These are phyloP conservation scores for Eupleurogrammus muticus DNA, from an alignment of 2,797 vertebrate species.

Conservation along the genomic window DNA sequence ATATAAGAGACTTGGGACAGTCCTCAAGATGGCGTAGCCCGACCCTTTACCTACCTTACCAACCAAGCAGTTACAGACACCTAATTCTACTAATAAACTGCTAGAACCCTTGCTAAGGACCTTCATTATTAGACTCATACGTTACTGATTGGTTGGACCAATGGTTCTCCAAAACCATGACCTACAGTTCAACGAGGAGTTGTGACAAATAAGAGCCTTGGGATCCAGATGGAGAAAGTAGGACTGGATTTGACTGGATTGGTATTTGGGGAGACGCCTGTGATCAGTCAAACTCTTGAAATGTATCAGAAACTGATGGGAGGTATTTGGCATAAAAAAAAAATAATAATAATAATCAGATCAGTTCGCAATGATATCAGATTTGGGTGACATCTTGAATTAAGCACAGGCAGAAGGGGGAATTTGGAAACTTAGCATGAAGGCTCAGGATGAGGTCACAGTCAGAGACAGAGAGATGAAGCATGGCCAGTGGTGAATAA, in stretches of 20 bases:
- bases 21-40: no score
- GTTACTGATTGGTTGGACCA: no score
- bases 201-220: no score
- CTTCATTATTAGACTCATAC: no score
- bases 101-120: no score
- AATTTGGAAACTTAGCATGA: conserved; percentile 31
- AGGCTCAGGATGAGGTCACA: neutral
- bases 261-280: conserved; percentile 22
- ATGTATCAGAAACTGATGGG: conserved; percentile 19
- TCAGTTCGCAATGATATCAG: conserved; percentile 40
- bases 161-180: no score
- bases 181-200: no score
- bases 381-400: conserved; percentile 31
- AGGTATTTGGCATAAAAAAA: neutral
- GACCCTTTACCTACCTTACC: no score
- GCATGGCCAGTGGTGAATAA: conserved; percentile 24
- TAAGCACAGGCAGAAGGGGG: conserved; percentile 26
- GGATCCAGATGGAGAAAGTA: conserved; percentile 9
- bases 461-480: neutral
- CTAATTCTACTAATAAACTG: no score
- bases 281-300: conserved; percentile 35
- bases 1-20: no score
- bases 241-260: conserved; percentile 39
- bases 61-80: no score
- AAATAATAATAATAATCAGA: neutral